These are phyloP conservation scores for Meteorus sp. DNA, from an alignment of 1,140 invertebrate species.

Conservation along the genomic window DNA sequence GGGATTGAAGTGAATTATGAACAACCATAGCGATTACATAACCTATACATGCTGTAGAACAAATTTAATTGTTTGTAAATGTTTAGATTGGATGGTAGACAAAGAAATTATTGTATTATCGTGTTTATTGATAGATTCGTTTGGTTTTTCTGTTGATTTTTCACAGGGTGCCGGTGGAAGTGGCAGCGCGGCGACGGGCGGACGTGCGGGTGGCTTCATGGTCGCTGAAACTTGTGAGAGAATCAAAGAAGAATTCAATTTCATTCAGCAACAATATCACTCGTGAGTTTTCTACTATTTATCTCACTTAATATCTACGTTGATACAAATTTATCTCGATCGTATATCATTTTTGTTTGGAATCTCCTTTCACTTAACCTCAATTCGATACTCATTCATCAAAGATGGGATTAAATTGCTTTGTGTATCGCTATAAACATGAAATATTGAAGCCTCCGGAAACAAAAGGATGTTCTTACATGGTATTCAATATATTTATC, in stretches of 20 bases:
- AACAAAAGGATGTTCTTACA: constrained; percentile 8
- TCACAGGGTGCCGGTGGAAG: constrained; percentile 85
- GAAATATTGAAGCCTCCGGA: constrained; percentile 40
- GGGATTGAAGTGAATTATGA: too few relatives aligned
- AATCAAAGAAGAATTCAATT: constrained; percentile 99
- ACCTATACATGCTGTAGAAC: too few relatives aligned
- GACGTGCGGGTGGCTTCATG: constrained; percentile 81
- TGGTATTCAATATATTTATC: constrained; percentile 19
- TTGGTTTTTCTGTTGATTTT: constrained; percentile 39
- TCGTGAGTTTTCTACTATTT: constrained; percentile 74
- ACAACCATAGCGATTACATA: too few relatives aligned
- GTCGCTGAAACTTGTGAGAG: constrained; percentile 94
- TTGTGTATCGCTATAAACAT: constrained; percentile 28
- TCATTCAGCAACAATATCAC: constrained; percentile 97
- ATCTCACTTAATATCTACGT: constrained; percentile 18
- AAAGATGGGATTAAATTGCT: too few relatives aligned
- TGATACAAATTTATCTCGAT: constrained; percentile 13
- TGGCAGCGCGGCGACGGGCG: constrained; percentile 71
- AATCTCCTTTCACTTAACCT: constrained; percentile 23
- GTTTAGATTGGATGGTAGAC: too few relatives aligned
- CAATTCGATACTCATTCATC: too few relatives aligned
- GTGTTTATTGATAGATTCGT: constrained; percentile 3
- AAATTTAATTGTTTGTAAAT: too few relatives aligned
- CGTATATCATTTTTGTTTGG: constrained; percentile 21
- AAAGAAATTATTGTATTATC: constrained; percentile 23